A percentile compares a stretch with the other conserved stretches of the same genome.
These are phyloP conservation scores for Caenorhabditis uteleia DNA, from an alignment of 2,888 invertebrate genomes.

Conservation along the genomic window DNA sequence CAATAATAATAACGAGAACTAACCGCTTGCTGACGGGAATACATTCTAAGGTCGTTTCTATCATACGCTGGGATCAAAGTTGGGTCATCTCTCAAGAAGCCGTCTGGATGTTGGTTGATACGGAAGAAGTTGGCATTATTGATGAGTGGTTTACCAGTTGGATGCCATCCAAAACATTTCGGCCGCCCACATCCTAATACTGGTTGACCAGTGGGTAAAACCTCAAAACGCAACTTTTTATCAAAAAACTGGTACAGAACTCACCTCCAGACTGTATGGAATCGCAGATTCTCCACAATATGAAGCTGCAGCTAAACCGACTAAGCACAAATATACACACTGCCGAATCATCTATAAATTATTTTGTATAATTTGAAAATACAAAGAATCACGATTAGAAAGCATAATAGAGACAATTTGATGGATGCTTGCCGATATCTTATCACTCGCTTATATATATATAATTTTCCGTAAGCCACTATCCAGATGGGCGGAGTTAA, in stretches of 20 bases:
- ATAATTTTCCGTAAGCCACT: too few species aligned
- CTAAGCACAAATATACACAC: too few species aligned
- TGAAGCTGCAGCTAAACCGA: too few species aligned
- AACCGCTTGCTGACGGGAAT: conserved; percentile 43
- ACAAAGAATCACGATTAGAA: too few species aligned
- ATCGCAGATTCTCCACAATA: conserved; percentile 55
- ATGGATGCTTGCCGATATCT: too few species aligned
- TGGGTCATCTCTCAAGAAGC: conserved; percentile 45
- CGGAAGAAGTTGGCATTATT: conserved; percentile 59
- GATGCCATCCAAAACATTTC: conserved; percentile 63
- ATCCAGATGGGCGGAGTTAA: too few species aligned
- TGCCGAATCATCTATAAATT: too few species aligned
- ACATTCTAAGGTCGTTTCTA: conserved; percentile 33
- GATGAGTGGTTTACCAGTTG: conserved; percentile 46
- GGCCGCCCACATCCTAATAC: conserved; percentile 63
- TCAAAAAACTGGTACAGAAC: neutral
- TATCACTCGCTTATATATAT: too few species aligned
- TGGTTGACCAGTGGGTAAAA: conserved; percentile 50
- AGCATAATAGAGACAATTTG: too few species aligned
- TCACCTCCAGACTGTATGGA: conserved; percentile 59
- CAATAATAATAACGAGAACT: conserved; percentile 14
- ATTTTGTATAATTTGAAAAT: too few species aligned
- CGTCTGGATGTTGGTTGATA: conserved; percentile 47
- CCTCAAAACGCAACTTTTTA: conserved; percentile 43
- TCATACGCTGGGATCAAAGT: conserved; percentile 38